These are phyloP conservation scores for Andricus quercusramuli DNA, from an alignment of 2,888 invertebrate genomes.

Conservation along the genomic window DNA sequence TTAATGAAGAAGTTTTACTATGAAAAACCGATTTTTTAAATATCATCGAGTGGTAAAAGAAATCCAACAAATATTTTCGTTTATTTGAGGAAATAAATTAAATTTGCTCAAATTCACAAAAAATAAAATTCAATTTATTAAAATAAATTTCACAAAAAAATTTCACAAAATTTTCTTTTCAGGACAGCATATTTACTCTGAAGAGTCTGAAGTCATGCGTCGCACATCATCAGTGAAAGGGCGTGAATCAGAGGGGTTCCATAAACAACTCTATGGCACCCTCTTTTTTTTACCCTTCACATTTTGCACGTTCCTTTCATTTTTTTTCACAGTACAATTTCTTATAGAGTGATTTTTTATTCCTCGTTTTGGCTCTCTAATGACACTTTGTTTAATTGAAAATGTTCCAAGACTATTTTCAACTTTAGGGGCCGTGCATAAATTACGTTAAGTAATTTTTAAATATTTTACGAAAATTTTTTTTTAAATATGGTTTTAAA, in stretches of 20 bases:
- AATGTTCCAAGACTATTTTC: background rate
- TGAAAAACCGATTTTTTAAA: no score
- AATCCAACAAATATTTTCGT: no score
- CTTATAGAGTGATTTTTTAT: background rate
- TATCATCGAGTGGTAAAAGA: no score
- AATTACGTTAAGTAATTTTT: no score
- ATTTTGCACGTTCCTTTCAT: background rate
- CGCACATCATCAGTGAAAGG: background rate
- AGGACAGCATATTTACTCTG: background rate
- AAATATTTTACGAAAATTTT: no score
- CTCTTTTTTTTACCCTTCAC: background rate
- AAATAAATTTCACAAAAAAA: no score
- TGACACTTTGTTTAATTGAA: slow-evolving; percentile 25
- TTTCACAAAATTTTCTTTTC: background rate
- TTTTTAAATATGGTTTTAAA: no score
- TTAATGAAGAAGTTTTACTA: no score
- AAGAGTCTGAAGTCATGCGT: background rate
- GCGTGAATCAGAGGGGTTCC: background rate
- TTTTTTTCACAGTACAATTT: background rate
- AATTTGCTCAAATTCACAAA: background rate
- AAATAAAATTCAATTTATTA: no score
- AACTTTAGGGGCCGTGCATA: no score
- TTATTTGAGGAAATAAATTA: no score
- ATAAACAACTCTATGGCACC: background rate
- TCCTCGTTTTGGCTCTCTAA: background rate